phyloP scores from a whole-genome alignment of 2,113 vertebrate genomes.

The Rissa tridactyla region DNA sequence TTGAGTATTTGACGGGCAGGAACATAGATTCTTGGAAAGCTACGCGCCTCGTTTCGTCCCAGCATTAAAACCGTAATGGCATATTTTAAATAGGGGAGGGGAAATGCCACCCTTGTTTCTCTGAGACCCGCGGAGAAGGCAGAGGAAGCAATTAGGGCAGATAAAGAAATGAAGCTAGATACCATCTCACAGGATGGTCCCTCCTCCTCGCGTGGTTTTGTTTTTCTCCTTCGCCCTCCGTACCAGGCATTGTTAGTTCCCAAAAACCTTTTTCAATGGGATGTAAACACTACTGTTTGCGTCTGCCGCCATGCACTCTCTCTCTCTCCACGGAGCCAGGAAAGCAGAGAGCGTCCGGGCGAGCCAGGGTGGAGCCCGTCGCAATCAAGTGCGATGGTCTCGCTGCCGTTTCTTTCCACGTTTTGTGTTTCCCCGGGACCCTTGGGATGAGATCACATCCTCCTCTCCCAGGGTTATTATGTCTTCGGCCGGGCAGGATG shows the following conservation, averaged over 20 bases:
- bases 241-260: constrained; percentile 47
- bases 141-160: constrained; percentile 43
- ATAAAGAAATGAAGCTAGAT: constrained; percentile 24
- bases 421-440: constrained; percentile 49
- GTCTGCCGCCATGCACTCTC: not conserved
- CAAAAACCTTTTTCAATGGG: constrained; percentile 49
- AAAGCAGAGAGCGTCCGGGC: not conserved
- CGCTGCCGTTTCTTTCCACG: constrained; percentile 30
- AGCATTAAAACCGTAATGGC: not conserved
- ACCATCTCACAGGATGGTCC: constrained; percentile 51
- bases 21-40: constrained; percentile 16
- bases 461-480: constrained; percentile 49
- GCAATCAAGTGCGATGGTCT: constrained; percentile 29
- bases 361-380: constrained; percentile 31
- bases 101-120: not conserved
- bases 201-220: constrained; percentile 49
- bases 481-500: constrained; percentile 38
- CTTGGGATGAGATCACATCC: constrained; percentile 65
- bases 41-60: not conserved
- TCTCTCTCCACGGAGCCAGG: constrained; percentile 4
- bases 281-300: constrained; percentile 51
- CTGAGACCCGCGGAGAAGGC: not conserved
- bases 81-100: not conserved
- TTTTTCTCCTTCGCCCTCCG: not conserved
- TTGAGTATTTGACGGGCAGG: not conserved